Percentiles rank a stretch among this genome's conserved stretches.
phyloP scores from a whole-genome alignment of 1,140 invertebrate species.

The Aplysia californica region DNA sequence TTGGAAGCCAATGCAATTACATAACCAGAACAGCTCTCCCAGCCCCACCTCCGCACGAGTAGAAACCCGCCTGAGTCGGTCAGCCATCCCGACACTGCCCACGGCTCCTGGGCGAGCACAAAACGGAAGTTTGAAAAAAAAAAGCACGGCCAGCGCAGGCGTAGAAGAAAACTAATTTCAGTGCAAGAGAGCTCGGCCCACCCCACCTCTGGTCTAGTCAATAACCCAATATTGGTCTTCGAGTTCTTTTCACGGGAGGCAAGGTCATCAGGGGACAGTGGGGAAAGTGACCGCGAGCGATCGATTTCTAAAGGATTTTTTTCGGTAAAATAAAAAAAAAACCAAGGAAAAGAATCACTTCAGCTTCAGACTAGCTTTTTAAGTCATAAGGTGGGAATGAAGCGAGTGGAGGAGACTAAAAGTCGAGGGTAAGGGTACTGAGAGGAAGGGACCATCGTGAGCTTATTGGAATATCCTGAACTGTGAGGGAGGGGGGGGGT shows the following conservation, averaged over 20 bases:
- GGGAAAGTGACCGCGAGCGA: neutral
- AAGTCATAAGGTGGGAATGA: too few relatives aligned
- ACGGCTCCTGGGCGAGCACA: neutral
- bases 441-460: too few relatives aligned
- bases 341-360: neutral
- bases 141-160: neutral
- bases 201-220: neutral
- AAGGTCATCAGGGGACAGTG: neutral
- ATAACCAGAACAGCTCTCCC: too few relatives aligned
- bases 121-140: neutral
- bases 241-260: neutral
- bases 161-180: neutral
- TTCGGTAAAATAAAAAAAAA: neutral
- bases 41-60: neutral
- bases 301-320: too few relatives aligned
- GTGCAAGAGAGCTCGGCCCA: neutral
- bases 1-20: neutral
- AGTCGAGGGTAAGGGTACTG: too few relatives aligned
- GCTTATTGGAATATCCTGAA: too few relatives aligned
- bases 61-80: neutral
- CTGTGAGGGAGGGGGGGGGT: neutral
- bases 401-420: too few relatives aligned
- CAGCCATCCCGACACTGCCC: neutral
- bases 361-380: too few relatives aligned
- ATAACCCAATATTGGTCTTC: conserved; percentile 10